Percentiles rank a stretch among this genome's conserved stretches.
Evolutionary conservation across 2,113 vertebrate species (phyloP).

Genomic region (Edolisoma coerulescens): DNA sequence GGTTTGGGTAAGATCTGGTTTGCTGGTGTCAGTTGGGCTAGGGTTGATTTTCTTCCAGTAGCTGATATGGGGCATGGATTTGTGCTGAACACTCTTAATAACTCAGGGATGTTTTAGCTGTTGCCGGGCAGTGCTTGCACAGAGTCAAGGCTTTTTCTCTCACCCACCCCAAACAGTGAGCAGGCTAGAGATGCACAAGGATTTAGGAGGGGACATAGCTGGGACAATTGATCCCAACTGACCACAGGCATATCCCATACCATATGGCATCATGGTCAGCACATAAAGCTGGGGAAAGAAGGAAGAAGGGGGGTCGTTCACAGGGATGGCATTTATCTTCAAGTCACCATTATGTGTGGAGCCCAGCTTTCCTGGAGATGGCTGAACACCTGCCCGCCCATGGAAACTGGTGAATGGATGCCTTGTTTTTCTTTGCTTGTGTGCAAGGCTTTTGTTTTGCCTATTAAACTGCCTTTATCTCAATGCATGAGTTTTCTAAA

Average conservation of each 20-base stretch:
- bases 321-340: background rate
- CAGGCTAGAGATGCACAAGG: background rate
- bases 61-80: background rate
- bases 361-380: background rate
- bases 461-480: background rate
- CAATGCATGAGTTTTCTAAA: background rate
- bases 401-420: background rate
- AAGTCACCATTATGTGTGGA: background rate
- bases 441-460: background rate
- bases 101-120: background rate
- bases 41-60: background rate
- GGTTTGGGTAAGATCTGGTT: background rate
- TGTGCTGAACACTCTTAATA: background rate
- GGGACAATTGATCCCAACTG: background rate
- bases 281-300: background rate
- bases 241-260: background rate
- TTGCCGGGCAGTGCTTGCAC: background rate
- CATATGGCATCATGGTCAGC: background rate
- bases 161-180: background rate
- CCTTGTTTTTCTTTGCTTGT: background rate
- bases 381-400: background rate
- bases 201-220: background rate
- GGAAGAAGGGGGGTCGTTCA: fast-evolving
- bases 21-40: background rate
- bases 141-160: background rate